Percentiles rank a stretch among this genome's conserved stretches.
These are phyloP conservation scores for Andrena haemorrhoa DNA, from an alignment of 2,888 invertebrate genomes.

Conservation along the genomic window DNA sequence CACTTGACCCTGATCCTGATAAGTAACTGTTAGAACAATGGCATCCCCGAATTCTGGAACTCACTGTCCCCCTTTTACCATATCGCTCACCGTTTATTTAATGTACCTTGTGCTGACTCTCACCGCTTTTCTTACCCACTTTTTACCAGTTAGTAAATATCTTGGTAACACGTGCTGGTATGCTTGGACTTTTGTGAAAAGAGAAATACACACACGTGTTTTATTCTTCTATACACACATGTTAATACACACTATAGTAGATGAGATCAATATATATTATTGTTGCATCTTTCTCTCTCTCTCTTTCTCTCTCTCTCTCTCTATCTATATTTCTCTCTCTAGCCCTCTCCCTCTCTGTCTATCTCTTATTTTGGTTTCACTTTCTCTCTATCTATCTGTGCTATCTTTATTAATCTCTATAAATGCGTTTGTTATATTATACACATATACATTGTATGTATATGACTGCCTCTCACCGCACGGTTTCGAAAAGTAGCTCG, in stretches of 20 bases:
- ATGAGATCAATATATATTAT: constrained; percentile 68
- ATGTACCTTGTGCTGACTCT: constrained; percentile 79
- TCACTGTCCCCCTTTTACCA: constrained; percentile 45
- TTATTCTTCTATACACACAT: constrained; percentile 65
- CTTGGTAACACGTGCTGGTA: constrained; percentile 80
- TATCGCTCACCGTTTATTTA: constrained; percentile 68
- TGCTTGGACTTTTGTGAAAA: constrained; percentile 79
- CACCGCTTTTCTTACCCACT: constrained; percentile 81
- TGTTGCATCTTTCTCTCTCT: constrained; percentile 70
- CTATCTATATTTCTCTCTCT: constrained; percentile 35
- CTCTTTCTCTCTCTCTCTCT: constrained; percentile 46
- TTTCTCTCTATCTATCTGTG: constrained; percentile 35
- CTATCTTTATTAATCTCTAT: constrained; percentile 6
- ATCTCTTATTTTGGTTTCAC: constrained; percentile 39
- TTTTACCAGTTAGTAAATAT: constrained; percentile 77
- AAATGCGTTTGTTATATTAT: constrained; percentile 38
- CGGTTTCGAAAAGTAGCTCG: constrained; percentile 64
- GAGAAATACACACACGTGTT: constrained; percentile 73
- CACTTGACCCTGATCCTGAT: constrained; percentile 35
- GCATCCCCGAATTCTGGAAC: constrained; percentile 52
- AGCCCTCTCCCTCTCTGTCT: not conserved
- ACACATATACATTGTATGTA: constrained; percentile 44
- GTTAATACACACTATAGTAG: constrained; percentile 66
- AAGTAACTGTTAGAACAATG: constrained; percentile 66
- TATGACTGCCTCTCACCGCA: constrained; percentile 62